A percentile compares a stretch with the other conserved stretches of the same genome.
Conservation (phyloP, 2,797 vertebrate species). For the Falco columbarius region DNA sequence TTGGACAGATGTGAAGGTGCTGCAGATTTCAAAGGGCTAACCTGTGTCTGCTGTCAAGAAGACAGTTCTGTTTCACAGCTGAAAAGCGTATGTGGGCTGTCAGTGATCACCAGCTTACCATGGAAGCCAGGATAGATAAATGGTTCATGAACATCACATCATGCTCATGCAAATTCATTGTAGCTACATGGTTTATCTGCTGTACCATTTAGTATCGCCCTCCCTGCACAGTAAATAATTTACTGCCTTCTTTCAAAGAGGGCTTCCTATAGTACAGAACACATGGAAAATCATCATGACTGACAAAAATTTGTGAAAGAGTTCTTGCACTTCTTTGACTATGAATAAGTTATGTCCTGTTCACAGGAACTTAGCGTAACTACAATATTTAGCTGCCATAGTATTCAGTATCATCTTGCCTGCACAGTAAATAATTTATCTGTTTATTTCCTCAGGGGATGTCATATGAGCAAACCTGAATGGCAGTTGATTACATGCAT, state of each 20-base stretch:
- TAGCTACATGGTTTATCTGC: not conserved
- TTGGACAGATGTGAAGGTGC: not conserved
- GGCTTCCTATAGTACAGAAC: not conserved
- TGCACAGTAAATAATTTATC: slow-evolving; percentile 50
- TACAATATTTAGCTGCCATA: slow-evolving; percentile 7
- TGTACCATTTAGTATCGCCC: slow-evolving; percentile 35
- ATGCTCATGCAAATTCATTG: not conserved
- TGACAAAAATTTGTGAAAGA: slow-evolving; percentile 26
- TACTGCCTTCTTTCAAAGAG: not conserved
- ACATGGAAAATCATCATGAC: not conserved
- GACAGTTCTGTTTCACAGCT: not conserved
- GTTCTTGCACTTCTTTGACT: slow-evolving; percentile 2
- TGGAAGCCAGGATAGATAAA: not conserved
- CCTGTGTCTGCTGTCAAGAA: not conserved
- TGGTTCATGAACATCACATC: not conserved
- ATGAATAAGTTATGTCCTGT: slow-evolving; percentile 46
- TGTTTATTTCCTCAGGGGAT: slow-evolving; percentile 10
- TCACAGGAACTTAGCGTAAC: slow-evolving; percentile 16
- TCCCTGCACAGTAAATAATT: slow-evolving; percentile 38
- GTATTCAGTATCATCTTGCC: slow-evolving; percentile 2
- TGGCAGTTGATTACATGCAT: slow-evolving; percentile 6
- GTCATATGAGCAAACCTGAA: not conserved
- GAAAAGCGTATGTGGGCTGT: fast-evolving
- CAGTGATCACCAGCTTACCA: not conserved
- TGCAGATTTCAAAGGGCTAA: not conserved